phyloP scores from a whole-genome alignment of 2,113 vertebrate genomes.

The Ceyx melanurus region DNA sequence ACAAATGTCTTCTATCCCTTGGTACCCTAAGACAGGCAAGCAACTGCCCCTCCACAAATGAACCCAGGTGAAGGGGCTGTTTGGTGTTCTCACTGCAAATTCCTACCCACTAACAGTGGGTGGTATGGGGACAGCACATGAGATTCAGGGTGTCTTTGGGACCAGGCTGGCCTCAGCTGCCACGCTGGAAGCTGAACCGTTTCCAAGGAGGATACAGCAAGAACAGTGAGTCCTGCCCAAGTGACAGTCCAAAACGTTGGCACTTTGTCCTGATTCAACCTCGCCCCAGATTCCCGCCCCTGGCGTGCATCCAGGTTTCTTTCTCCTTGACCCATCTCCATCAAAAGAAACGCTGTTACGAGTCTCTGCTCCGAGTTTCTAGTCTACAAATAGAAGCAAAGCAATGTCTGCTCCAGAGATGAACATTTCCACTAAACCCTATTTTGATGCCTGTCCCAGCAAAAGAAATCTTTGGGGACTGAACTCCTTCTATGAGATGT shows the following conservation, averaged over 20 bases:
- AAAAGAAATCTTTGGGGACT: background rate
- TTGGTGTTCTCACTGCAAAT: background rate
- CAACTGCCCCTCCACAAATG: fast-evolving
- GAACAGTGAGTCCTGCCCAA: conserved; percentile 60
- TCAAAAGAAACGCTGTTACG: background rate
- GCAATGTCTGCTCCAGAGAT: background rate
- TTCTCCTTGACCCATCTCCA: conserved; percentile 66
- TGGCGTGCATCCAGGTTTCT: conserved; percentile 42
- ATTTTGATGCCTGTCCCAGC: background rate
- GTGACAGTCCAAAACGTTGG: conserved; percentile 20
- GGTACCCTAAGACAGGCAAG: background rate
- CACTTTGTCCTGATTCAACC: conserved; percentile 50
- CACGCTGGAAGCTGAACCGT: background rate
- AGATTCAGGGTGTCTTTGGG: conserved; percentile 9
- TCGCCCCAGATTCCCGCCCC: conserved; percentile 56
- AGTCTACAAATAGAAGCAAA: conserved; percentile 63
- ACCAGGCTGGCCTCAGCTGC: conserved; percentile 30
- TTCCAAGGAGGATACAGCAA: conserved; percentile 31
- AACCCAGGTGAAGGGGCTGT: background rate
- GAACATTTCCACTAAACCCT: conserved; percentile 55
- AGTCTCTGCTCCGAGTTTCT: background rate
- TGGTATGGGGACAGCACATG: background rate
- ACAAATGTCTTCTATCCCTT: background rate
- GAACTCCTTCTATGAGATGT: background rate
- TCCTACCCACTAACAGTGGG: background rate